Evolutionary conservation across 1,140 invertebrate genomes (phyloP).

Genomic region (Muscidifurax raptorellus): DNA sequence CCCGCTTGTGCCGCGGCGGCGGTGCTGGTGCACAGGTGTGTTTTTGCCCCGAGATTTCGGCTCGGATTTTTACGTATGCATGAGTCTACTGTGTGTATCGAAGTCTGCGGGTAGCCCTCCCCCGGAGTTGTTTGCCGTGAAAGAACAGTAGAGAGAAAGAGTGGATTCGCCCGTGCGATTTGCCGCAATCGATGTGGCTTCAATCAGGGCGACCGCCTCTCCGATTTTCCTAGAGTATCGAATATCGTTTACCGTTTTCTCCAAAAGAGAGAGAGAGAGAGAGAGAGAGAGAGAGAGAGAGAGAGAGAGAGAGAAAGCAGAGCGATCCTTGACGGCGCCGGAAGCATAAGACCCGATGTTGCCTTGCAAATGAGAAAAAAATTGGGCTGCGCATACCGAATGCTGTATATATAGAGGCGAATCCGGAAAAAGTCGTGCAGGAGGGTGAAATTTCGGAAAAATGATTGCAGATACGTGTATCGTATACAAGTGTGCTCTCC

Average conservation of each 20-base stretch:
- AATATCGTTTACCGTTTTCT: slow-evolving; percentile 41
- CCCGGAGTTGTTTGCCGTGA: too few species aligned
- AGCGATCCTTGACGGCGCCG: neutral
- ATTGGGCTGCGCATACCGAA: neutral
- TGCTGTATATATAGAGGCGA: neutral
- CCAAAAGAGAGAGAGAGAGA: neutral
- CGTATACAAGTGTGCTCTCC: neutral
- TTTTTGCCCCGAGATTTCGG: neutral
- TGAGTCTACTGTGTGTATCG: neutral
- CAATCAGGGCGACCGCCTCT: neutral
- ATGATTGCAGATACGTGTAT: slow-evolving; percentile 28
- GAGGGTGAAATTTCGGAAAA: neutral
- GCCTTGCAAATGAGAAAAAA: slow-evolving; percentile 34
- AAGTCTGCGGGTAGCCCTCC: too few species aligned
- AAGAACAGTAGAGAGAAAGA: neutral
- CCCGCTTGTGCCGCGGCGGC: neutral
- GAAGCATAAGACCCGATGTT: neutral
- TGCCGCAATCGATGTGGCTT: slow-evolving; percentile 32
- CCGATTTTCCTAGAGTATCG: slow-evolving; percentile 23
- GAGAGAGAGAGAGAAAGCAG: neutral
- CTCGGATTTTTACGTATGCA: neutral
- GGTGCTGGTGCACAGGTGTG: neutral
- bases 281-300: neutral
- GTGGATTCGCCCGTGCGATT: slow-evolving; percentile 9
- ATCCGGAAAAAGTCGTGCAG: too few species aligned